Conservation (phyloP, 2,888 invertebrate genomes). For the Drosophila paramelanica region DNA sequence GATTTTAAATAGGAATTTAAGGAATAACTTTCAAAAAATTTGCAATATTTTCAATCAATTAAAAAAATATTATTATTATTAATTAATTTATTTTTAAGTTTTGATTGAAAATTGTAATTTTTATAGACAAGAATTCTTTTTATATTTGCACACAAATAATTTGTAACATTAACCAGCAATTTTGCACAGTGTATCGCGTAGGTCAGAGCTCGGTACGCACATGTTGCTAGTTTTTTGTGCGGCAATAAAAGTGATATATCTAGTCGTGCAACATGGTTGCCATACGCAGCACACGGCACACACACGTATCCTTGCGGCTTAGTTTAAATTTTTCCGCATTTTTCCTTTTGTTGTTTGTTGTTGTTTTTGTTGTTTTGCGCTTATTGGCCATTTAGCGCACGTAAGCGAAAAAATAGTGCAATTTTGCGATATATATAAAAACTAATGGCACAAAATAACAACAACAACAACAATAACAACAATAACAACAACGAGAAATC, state of each 20-base stretch:
- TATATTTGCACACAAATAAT: too few species aligned
- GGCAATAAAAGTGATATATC: conserved; percentile 81
- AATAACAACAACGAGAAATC: conserved; percentile 16
- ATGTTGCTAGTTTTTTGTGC: conserved; percentile 57
- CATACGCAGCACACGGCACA: conserved; percentile 44
- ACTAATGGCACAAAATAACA: conserved; percentile 66
- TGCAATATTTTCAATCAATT: too few species aligned
- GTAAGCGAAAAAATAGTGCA: conserved; percentile 74
- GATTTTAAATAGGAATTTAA: too few species aligned
- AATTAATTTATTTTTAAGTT: too few species aligned
- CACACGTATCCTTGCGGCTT: conserved; percentile 61
- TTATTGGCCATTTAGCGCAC: conserved; percentile 81
- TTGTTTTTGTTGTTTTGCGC: conserved; percentile 39
- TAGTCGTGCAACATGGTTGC: conserved; percentile 66
- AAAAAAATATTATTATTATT: too few species aligned
- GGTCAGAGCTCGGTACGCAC: conserved; percentile 36
- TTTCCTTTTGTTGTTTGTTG: conserved; percentile 18
- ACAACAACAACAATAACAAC: conserved; percentile 16
- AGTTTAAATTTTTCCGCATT: conserved; percentile 52
- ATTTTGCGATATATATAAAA: conserved; percentile 70
- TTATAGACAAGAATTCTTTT: too few species aligned
- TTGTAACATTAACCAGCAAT: background rate
- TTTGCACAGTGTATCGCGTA: conserved; percentile 4
- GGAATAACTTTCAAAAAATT: too few species aligned
- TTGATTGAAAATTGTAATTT: too few species aligned